These are phyloP conservation scores for Brachionus koreanus DNA, from an alignment of 1,140 invertebrate genomes.

Conservation along the genomic window DNA sequence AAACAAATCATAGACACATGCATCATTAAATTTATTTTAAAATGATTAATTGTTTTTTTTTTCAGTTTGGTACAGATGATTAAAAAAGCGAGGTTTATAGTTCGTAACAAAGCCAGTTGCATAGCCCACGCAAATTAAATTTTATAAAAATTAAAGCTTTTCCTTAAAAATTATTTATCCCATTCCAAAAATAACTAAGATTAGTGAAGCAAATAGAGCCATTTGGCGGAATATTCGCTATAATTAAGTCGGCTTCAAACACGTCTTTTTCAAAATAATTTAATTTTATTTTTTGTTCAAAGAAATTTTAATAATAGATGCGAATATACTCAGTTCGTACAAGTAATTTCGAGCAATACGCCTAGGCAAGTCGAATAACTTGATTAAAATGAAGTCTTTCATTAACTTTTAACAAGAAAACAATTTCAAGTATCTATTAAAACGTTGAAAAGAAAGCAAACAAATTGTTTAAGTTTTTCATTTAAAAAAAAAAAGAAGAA, in stretches of 20 bases:
- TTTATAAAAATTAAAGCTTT: neutral
- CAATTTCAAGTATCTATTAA: slow-evolving; percentile 23
- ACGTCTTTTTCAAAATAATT: neutral
- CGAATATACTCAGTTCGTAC: neutral
- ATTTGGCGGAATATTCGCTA: slow-evolving; percentile 9
- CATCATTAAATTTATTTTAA: slow-evolving; percentile 20
- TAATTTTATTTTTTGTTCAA: slow-evolving; percentile 1
- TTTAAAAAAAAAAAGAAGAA: neutral
- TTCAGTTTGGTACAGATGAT: neutral
- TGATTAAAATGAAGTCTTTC: slow-evolving; percentile 24
- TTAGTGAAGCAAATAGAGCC: neutral
- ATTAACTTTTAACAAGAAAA: neutral
- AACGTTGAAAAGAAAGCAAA: neutral
- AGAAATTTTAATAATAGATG: slow-evolving; percentile 33
- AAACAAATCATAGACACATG: slow-evolving; percentile 23
- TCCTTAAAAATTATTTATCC: neutral
- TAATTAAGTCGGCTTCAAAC: neutral
- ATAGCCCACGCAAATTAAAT: neutral
- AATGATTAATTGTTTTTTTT: slow-evolving; percentile 31
- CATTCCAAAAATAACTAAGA: neutral
- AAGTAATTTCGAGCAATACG: neutral
- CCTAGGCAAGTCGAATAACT: neutral
- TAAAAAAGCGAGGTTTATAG: neutral
- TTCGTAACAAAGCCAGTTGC: neutral
- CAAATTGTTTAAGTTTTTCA: neutral